phyloP scores from a whole-genome alignment of 2,113 vertebrate genomes.

The Tauraco erythrolophus region DNA sequence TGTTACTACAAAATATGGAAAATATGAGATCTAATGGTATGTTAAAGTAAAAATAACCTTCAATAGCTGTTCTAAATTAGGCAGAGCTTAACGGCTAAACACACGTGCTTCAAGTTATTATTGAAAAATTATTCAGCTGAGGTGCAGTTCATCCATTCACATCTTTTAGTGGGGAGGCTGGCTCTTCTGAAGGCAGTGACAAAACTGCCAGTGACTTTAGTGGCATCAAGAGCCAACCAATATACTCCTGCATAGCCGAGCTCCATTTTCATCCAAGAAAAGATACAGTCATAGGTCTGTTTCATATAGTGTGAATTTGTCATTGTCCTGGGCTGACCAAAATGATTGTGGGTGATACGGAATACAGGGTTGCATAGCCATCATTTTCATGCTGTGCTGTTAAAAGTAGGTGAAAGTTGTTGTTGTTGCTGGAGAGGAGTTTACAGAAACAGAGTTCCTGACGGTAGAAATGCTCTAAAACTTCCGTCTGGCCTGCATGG shows the following conservation, averaged over 20 bases:
- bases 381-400: neutral
- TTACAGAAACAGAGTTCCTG: neutral
- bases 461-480: accelerated
- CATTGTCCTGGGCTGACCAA: neutral
- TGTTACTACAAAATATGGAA: constrained; percentile 3
- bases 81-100: neutral
- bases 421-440: neutral
- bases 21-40: neutral
- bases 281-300: neutral
- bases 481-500: neutral
- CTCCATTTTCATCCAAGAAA: neutral
- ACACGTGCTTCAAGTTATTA: neutral
- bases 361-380: neutral
- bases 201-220: neutral
- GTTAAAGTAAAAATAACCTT: constrained; percentile 11
- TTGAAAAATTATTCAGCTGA: neutral
- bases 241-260: neutral
- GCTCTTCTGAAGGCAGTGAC: neutral
- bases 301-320: neutral
- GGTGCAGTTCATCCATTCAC: neutral
- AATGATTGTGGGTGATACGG: neutral
- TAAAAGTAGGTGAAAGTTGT: neutral
- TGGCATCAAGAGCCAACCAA: neutral
- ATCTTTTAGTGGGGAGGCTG: neutral
- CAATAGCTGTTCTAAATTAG: neutral